Percentiles rank a stretch among this genome's conserved stretches.
Evolutionary conservation across 2,888 invertebrate genomes (phyloP).

Genomic region (Spilosoma lubricipeda): DNA sequence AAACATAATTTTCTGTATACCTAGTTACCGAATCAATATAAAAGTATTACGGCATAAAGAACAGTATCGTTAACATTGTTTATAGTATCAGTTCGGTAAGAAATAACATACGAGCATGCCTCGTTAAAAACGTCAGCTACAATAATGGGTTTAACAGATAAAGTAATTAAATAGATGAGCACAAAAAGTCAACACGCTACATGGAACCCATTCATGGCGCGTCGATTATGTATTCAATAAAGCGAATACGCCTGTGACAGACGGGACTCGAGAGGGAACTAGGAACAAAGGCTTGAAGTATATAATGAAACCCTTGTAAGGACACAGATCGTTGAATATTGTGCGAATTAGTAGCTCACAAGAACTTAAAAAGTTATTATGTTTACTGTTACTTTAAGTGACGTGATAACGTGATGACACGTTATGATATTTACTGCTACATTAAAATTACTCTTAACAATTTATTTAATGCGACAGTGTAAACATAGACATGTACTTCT

Average conservation of each 20-base stretch:
- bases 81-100: conserved; percentile 31
- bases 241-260: conserved; percentile 56
- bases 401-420: not conserved
- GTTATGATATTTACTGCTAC: not conserved
- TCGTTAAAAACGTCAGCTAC: conserved; percentile 52
- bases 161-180: conserved; percentile 55
- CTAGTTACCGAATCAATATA: conserved; percentile 23
- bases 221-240: conserved; percentile 65
- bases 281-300: conserved; percentile 66
- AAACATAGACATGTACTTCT: no score
- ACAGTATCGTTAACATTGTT: conserved; percentile 12
- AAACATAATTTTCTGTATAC: conserved; percentile 27
- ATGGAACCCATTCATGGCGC: conserved; percentile 55
- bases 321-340: conserved; percentile 61
- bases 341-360: conserved; percentile 62
- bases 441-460: not conserved
- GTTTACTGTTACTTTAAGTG: no score
- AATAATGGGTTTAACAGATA: conserved; percentile 53
- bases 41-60: conserved; percentile 17
- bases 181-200: conserved; percentile 58
- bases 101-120: conserved; percentile 34
- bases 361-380: conserved; percentile 44
- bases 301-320: conserved; percentile 73
- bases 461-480: not conserved
- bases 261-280: conserved; percentile 54